Evolutionary conservation across 2,888 invertebrate species (phyloP), one percentile per base, ranked within the genome.

Genomic region (Metellina segmentata): DNA sequence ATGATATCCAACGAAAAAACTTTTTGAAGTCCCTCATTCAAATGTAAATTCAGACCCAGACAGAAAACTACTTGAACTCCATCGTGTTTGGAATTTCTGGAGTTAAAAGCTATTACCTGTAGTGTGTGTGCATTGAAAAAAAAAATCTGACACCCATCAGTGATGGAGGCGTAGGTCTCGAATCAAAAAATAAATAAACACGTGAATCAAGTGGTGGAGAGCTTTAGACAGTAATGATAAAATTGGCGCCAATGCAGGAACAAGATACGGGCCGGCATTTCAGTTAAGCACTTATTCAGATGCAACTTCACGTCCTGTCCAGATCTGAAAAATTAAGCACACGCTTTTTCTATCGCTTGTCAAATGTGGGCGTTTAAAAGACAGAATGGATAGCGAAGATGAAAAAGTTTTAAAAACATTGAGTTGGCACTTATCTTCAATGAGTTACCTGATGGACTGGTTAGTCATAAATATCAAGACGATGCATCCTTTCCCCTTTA

Each of bases 261-360:
- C 13, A 9, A 70, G 78, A 78, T 78, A 78, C 49, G 69, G 51
- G 11, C 13, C 48, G 77, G 51, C 34, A n/a, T 82, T 61, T 48
- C 81, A 69, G 53, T 52, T 86, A 52, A 78, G 78, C 49, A 78
- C 77, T 86, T 86, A 86, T 86, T 86, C 19, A 52, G 78, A 86
- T 86, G 86, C 86, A 86, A 78, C 77, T 70, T 70, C 86, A 86
- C 78, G 86, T 86, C 51, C 51, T 11, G n/a, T n/a, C 19, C 9
- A 78, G 69, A 75, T 82, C 13, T 13, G 71, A 85, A 85, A 48
- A 49, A 70, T 61, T 19, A 75, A 72, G 61, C 69, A 49, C 77
- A 86, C 70, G 49, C 77, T 75, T 75, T 74, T 85, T 61, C 34
- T 75, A 75, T 85, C 85, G 53, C 34, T 49, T 86, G 70, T 71